These are phyloP conservation scores for Phaenicophaeus curvirostris DNA, from an alignment of 2,797 vertebrate species.

Conservation along the genomic window DNA sequence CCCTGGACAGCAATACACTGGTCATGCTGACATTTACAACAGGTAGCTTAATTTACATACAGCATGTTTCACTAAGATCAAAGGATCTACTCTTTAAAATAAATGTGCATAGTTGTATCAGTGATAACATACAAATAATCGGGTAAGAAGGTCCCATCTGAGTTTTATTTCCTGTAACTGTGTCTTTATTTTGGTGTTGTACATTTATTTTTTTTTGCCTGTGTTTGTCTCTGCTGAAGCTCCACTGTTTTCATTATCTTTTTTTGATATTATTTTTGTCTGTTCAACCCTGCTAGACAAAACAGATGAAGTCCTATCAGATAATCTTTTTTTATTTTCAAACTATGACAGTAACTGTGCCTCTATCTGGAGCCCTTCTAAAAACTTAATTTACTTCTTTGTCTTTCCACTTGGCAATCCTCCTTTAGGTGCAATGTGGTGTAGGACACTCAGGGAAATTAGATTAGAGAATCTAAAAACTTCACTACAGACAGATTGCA, in stretches of 20 bases:
- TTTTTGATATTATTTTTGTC: not conserved
- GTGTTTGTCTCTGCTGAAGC: not conserved
- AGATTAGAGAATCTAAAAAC: slow-evolving; percentile 1
- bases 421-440: not conserved
- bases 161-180: not conserved
- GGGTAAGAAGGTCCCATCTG: not conserved
- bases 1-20: not conserved
- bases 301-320: not conserved
- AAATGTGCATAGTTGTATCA: not conserved
- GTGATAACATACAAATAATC: not conserved
- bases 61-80: not conserved
- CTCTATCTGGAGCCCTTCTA: not conserved
- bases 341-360: not conserved
- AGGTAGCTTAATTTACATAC: not conserved
- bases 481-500: not conserved
- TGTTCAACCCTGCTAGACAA: not conserved
- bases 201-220: not conserved
- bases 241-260: not conserved
- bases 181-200: not conserved
- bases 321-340: not conserved
- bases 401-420: not conserved
- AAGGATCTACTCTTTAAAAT: not conserved
- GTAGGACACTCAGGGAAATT: not conserved
- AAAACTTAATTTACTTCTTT: slow-evolving; percentile 1
- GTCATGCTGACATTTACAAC: not conserved